These are phyloP conservation scores for Chrysolina haemoptera DNA, from an alignment of 2,888 invertebrate genomes.

Conservation along the genomic window DNA sequence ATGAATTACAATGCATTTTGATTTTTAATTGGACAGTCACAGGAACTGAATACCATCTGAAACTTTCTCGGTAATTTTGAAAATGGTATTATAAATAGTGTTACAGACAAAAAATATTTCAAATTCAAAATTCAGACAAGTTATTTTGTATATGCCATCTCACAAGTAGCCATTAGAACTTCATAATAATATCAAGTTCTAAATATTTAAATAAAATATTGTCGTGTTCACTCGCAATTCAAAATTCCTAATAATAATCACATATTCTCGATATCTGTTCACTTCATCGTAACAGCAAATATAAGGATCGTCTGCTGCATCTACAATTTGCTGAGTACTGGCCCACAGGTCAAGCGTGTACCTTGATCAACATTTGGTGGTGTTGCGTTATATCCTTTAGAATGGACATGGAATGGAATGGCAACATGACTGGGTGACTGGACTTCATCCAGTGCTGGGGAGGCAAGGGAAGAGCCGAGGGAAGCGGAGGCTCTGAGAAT, in stretches of 20 bases:
- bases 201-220: slow-evolving; percentile 55
- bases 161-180: slow-evolving; percentile 25
- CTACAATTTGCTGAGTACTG: slow-evolving; percentile 51
- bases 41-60: neutral
- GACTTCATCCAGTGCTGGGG: slow-evolving; percentile 82
- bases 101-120: neutral
- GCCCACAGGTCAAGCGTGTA: slow-evolving; percentile 67
- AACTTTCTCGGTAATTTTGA: neutral
- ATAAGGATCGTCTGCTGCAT: slow-evolving; percentile 62
- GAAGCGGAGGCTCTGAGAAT: slow-evolving; percentile 81
- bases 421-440: slow-evolving; percentile 75
- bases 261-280: slow-evolving; percentile 57
- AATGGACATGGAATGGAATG: slow-evolving; percentile 49
- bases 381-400: slow-evolving; percentile 67
- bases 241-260: slow-evolving; percentile 60
- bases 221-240: slow-evolving; percentile 70
- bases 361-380: slow-evolving; percentile 68
- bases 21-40: neutral
- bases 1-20: neutral
- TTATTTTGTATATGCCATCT: slow-evolving; percentile 15
- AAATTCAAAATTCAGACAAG: neutral
- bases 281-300: slow-evolving; percentile 63
- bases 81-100: too few species aligned
- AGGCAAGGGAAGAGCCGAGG: slow-evolving; percentile 80
- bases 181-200: slow-evolving; percentile 41